These are phyloP conservation scores for Axinella damicornis DNA, from an alignment of 37 sponge, comb jelly and placozoan genomes.

Conservation along the genomic window DNA sequence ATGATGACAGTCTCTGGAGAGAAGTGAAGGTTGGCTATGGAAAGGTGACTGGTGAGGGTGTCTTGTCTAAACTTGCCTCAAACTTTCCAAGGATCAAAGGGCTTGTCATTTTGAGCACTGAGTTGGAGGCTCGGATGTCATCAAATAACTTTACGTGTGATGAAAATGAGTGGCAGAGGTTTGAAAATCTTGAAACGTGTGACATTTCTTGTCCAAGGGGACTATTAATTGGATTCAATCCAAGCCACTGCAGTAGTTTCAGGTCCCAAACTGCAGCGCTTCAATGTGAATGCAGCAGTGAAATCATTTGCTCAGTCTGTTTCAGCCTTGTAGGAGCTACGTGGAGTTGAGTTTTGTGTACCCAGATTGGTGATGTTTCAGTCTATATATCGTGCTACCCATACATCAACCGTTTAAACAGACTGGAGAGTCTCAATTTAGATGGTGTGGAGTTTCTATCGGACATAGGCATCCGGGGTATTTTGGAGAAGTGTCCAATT, in stretches of 20 bases:
- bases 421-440: constrained; percentile 13
- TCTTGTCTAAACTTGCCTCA: not conserved
- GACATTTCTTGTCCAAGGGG: constrained; percentile 11
- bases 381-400: not conserved
- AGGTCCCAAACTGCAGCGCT: not conserved
- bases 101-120: not conserved
- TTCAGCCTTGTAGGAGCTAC: not conserved
- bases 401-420: not conserved
- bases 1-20: constrained; percentile 41
- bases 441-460: constrained; percentile 15
- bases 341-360: constrained; percentile 30
- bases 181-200: not conserved
- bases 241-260: not conserved
- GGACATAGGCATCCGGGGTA: not conserved
- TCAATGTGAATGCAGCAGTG: constrained; percentile 9
- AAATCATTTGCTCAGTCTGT: not conserved
- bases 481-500: constrained; percentile 11
- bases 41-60: not conserved
- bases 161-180: not conserved
- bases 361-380: not conserved
- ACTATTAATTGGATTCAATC: not conserved
- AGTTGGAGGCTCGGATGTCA: not conserved
- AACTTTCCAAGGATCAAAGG: not conserved
- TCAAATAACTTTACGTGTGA: not conserved
- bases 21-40: constrained; percentile 4